These are phyloP conservation scores for Drosophila cracens DNA, from an alignment of 2,888 invertebrate species.

Conservation along the genomic window DNA sequence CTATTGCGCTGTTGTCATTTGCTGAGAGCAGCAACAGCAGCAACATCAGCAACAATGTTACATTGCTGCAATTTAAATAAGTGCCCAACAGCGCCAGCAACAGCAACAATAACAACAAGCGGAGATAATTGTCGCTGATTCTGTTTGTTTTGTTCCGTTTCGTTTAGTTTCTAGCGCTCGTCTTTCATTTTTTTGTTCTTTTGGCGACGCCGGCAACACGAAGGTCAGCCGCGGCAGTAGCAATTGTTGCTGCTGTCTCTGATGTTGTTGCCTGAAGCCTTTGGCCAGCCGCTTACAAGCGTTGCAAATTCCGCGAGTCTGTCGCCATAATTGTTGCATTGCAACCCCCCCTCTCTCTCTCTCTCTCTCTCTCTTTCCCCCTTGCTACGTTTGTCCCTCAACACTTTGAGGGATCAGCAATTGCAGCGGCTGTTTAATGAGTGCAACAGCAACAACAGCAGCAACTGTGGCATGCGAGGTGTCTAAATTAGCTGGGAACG, in stretches of 20 bases:
- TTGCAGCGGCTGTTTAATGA: conserved; percentile 69
- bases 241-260: conserved; percentile 45
- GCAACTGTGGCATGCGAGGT: conserved; percentile 73
- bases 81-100: conserved; percentile 59
- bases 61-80: conserved; percentile 72
- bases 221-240: conserved; percentile 56
- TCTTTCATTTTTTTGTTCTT: conserved; percentile 61
- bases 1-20: conserved; percentile 35
- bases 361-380: background rate
- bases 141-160: conserved; percentile 55
- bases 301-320: conserved; percentile 74
- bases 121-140: conserved; percentile 67
- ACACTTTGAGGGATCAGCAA: conserved; percentile 57
- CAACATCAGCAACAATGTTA: conserved; percentile 41
- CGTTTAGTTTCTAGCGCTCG: conserved; percentile 60
- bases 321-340: conserved; percentile 76
- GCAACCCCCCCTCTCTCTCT: conserved; percentile 18
- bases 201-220: conserved; percentile 62
- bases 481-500: conserved; percentile 81
- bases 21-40: conserved; percentile 26
- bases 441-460: conserved; percentile 40
- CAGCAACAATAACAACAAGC: conserved; percentile 16
- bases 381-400: conserved; percentile 23
- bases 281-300: conserved; percentile 79
- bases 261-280: conserved; percentile 47